Evolutionary conservation across 2,113 vertebrate genomes (phyloP).

Genomic region (Tylochromis polylepis): DNA sequence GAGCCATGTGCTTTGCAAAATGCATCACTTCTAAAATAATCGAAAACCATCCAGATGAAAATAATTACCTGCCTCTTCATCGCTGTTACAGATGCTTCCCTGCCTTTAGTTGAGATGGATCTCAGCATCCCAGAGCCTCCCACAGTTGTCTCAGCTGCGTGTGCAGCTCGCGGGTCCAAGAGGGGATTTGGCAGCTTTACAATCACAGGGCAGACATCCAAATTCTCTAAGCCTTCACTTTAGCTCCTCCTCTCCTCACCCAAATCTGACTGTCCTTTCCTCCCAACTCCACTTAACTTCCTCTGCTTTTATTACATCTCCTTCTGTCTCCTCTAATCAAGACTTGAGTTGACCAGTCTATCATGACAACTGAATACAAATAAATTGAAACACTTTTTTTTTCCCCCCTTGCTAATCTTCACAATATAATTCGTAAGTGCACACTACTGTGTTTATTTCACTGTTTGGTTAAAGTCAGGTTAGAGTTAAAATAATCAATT

Average conservation of each 20-base stretch:
- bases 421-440: too few species aligned
- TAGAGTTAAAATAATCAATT: neutral
- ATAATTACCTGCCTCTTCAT: conserved; percentile 23
- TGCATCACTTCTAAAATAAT: neutral
- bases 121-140: conserved; percentile 31
- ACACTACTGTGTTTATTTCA: neutral
- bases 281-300: neutral
- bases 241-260: neutral
- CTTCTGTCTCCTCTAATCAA: neutral
- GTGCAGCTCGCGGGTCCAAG: conserved; percentile 9
- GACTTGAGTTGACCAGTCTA: neutral
- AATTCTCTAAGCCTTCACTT: neutral
- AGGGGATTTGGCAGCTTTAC: conserved; percentile 39
- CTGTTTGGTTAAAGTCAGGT: neutral
- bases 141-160: conserved; percentile 32
- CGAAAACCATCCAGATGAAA: conserved; percentile 15
- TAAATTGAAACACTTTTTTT: neutral
- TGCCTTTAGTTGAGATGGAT: conserved; percentile 6
- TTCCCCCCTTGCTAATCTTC: too few species aligned
- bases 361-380: neutral
- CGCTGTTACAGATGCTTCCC: neutral
- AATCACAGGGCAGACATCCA: conserved; percentile 43
- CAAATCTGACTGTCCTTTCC: neutral
- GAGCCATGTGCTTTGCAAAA: neutral
- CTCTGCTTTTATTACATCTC: neutral